phyloP scores from a whole-genome alignment of 2,113 vertebrate species.

The Engystomops pustulosus region DNA sequence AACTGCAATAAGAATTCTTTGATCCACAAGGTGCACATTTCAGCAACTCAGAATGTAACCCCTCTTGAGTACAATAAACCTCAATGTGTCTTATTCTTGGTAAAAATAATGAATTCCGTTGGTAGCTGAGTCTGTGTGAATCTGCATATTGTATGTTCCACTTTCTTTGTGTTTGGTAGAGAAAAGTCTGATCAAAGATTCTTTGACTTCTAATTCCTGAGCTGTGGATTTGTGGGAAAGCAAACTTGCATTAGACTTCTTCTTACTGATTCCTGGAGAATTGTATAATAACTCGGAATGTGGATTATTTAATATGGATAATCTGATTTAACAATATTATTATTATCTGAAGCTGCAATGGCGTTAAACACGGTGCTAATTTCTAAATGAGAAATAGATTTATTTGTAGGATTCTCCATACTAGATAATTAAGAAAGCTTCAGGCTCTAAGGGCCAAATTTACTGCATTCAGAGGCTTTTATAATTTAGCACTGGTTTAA shows the following conservation, averaged over 20 bases:
- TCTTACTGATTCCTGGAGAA: conserved; percentile 33
- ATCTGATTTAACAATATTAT: conserved; percentile 41
- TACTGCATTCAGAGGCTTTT: neutral
- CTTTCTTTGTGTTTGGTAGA: conserved; percentile 44
- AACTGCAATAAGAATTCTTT: conserved; percentile 38
- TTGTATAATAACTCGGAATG: conserved; percentile 30
- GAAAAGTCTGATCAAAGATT: conserved; percentile 54
- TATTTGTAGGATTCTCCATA: conserved; percentile 25
- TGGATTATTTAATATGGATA: conserved; percentile 45
- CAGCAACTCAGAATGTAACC: conserved; percentile 19
- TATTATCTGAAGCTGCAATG: conserved; percentile 47
- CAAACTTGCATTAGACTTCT: conserved; percentile 12
- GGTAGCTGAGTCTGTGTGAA: conserved; percentile 25
- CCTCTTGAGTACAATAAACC: conserved; percentile 44
- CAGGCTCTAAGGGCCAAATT: conserved; percentile 3
- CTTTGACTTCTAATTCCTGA: conserved; percentile 49
- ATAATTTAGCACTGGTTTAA: neutral
- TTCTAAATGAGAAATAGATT: conserved; percentile 44
- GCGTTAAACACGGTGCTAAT: conserved; percentile 31
- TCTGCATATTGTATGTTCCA: conserved; percentile 51
- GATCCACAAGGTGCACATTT: conserved; percentile 51
- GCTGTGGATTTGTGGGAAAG: conserved; percentile 34
- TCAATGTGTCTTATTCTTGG: conserved; percentile 34
- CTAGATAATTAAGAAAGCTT: conserved; percentile 33
- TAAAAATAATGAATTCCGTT: conserved; percentile 44